Evolutionary conservation across 2,888 invertebrate species (phyloP), one percentile per base, ranked within the genome.

Genomic region (Epirrhoe tristata): DNA sequence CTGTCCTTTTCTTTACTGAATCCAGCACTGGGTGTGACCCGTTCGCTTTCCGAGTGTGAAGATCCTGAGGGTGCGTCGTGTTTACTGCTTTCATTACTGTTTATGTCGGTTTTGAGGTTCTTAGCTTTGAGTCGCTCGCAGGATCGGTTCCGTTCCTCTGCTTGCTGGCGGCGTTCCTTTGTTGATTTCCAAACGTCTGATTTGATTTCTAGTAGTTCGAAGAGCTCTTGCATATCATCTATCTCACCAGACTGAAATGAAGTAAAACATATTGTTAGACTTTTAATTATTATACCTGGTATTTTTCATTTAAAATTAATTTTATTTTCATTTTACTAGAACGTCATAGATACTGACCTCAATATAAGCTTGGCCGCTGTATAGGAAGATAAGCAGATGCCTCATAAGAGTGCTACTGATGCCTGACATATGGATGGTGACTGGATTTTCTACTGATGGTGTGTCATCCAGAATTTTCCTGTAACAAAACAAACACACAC

Each of bases 401-500:
- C 96, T 95, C 93, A 97, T 96, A 82, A 97, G 96, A 71, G 95
- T 95, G 81, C 96, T 96, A 87, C 95, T 96, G 71, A 97, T 96
- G 80, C 97, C 97, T 58, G 97, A 97, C 86, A 98, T 96, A 86
- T 97, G 97, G 72, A 98, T 96, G 71, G 97, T 97, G 80, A 96
- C 95, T 70, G 96, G 95, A 81, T 95, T 96, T 83, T 96, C 95
- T 78, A 95, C 94, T 65, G 95, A 93, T 67, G 96, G 96, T 62
- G 95, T 95, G 81, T 96, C 96, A 85, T 96, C 96, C 78, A 97
- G 94, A 76, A 97, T 95, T 91, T 94, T 95, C 81, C 95, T 95
- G 87, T 67, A 90, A 80, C 74, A 86, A 71, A 74, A 52, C 67
- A 69, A 54, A 46, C 10, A n/a, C 17, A 12, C 4, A 12, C 48